Evolutionary conservation across 2,797 vertebrate genomes (phyloP), one percentile per base, ranked within the genome.

Genomic region (Spea hammondii): DNA sequence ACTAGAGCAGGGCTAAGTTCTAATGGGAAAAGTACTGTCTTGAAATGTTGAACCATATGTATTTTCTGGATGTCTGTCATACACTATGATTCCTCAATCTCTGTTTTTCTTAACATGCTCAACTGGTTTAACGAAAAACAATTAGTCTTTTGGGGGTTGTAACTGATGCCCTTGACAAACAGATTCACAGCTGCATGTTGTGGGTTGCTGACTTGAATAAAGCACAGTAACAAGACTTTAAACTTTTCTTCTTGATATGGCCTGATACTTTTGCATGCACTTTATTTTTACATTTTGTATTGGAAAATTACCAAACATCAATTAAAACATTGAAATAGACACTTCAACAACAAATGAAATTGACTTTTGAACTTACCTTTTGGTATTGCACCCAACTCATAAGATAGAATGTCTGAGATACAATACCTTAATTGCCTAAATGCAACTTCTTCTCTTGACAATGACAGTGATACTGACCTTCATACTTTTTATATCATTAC

Each of bases 111-210:
- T 54, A 80, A 10, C 76, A 76, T 80, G 74, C 74, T 69, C 48
- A 76, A 80, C 46, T 80, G 74, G 74, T 76, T 80, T 53, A 9
- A 71, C 50, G 48, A 67, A 76, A 80, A 66, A 80, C 74, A 80
- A 53, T 7, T 13, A 12, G 3, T 76, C 10, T 76, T 78, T 69
- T 71, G 76, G 79, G 74, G 69, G 74, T 76, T 70, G 69, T 64
- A 80, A 53, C 55, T 66, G 68, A 76, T 71, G 73, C 46, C n/a
- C 62, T 53, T 80, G 74, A 80, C 46, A 80, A 80, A 80, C 74
- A 78, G 10, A 8, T 8, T 49, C 59, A 76, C 79, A 80, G 69
- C 79, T 80, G 79, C 62, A 14, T 59, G 74, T 80, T 70, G 72
- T 60, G 62, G 70, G 69, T 47, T 72, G 47, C 46, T 80, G 32